Percentiles rank a stretch among this genome's conserved stretches.
These are phyloP conservation scores for Laticauda colubrina DNA, from an alignment of 2,113 vertebrate genomes.

Conservation along the genomic window DNA sequence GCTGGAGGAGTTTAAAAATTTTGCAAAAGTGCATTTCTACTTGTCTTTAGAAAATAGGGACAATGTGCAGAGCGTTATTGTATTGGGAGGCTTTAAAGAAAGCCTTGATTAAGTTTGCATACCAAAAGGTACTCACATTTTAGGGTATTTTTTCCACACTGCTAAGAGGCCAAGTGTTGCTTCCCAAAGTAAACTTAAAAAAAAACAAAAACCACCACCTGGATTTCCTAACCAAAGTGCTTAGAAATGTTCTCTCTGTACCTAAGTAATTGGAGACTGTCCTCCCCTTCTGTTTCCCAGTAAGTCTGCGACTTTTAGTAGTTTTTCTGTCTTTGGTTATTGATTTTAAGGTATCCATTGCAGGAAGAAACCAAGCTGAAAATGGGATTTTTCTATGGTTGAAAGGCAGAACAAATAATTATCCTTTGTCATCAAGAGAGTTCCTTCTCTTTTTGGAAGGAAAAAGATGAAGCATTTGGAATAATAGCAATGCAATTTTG, in stretches of 20 bases:
- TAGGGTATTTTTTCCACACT: constrained; percentile 15
- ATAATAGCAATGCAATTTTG: not conserved
- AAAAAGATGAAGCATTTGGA: not conserved
- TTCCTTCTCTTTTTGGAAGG: not conserved
- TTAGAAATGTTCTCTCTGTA: constrained; percentile 13
- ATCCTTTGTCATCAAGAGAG: constrained; percentile 55
- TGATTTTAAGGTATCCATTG: constrained; percentile 53
- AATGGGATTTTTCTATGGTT: constrained; percentile 31
- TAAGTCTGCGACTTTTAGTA: too few relatives aligned
- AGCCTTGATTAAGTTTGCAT: not conserved
- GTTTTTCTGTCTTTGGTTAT: not conserved
- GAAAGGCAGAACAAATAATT: constrained; percentile 20
- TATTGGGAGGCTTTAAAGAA: constrained; percentile 30
- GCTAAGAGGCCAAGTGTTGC: not conserved
- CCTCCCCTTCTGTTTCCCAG: not conserved
- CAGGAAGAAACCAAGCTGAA: constrained; percentile 6
- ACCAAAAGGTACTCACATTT: not conserved
- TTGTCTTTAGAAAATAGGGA: constrained; percentile 42
- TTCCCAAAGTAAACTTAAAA: constrained; percentile 29
- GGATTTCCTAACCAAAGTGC: constrained; percentile 41
- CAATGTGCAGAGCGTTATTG: not conserved
- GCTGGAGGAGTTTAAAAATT: not conserved
- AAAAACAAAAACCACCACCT: not conserved
- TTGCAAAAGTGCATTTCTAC: not conserved
- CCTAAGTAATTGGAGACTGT: not conserved